These are phyloP conservation scores for Tethya wilhelma DNA, from an alignment of 37 sponge, comb jelly and placozoan species.

Conservation along the genomic window DNA sequence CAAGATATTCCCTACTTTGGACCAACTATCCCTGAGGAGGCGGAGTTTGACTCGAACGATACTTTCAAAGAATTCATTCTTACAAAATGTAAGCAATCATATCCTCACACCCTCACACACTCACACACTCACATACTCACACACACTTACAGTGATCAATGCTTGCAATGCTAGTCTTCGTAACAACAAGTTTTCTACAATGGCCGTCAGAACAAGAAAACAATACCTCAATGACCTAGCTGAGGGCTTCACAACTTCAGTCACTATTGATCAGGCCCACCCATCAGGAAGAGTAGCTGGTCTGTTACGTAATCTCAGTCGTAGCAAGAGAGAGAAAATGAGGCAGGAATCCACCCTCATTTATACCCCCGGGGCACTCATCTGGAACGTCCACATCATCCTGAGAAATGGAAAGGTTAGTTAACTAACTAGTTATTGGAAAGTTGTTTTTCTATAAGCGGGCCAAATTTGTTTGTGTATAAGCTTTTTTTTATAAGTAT, in stretches of 20 bases:
- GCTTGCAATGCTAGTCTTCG: conserved; percentile 90
- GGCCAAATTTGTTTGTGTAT: too few species aligned
- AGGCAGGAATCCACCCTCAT: conserved; percentile 33
- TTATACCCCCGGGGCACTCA: conserved; percentile 55
- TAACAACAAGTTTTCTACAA: conserved; percentile 75
- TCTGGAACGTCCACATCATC: conserved; percentile 61
- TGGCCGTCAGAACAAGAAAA: conserved; percentile 85
- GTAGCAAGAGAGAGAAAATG: conserved; percentile 43
- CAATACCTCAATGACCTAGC: conserved; percentile 82
- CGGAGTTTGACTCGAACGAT: conserved; percentile 79
- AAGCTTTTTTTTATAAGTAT: too few species aligned
- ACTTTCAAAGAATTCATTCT: conserved; percentile 86
- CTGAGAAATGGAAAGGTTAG: conserved; percentile 36
- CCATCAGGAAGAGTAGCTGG: conserved; percentile 61
- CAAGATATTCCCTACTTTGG: conserved; percentile 90
- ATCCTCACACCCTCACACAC: not conserved
- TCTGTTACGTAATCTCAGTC: conserved; percentile 31
- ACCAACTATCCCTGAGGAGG: conserved; percentile 79
- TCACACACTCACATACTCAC: not conserved
- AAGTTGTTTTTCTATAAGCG: not conserved
- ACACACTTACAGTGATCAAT: conserved; percentile 75
- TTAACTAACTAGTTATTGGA: too few species aligned
- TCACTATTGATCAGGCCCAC: conserved; percentile 64
- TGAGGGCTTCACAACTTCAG: conserved; percentile 28
- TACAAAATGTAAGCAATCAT: conserved; percentile 79